Percentiles rank a stretch among this genome's conserved stretches.
These are phyloP conservation scores for Syngnathus rostellatus DNA, from an alignment of 2,797 vertebrate genomes.

Conservation along the genomic window DNA sequence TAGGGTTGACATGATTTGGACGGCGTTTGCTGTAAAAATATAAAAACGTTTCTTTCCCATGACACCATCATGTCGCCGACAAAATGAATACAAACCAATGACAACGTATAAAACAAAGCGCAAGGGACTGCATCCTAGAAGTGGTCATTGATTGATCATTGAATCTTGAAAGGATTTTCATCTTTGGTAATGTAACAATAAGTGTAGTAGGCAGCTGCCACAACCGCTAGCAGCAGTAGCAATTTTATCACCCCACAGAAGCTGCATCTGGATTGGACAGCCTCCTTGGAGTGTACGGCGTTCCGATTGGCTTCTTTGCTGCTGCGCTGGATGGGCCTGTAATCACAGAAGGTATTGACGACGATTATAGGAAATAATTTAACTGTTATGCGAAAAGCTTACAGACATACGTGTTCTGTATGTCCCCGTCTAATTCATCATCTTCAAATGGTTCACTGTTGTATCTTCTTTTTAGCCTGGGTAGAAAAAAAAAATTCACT, in stretches of 20 bases:
- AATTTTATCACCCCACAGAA: constrained; percentile 30
- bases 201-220: constrained; percentile 42
- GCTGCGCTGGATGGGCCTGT: constrained; percentile 34
- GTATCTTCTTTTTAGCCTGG: constrained; percentile 31
- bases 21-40: neutral
- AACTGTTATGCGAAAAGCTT: neutral
- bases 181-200: constrained; percentile 39
- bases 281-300: constrained; percentile 9
- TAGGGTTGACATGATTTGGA: neutral
- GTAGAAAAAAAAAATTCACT: neutral
- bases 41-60: neutral
- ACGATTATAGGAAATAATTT: neutral
- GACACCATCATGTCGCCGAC: neutral
- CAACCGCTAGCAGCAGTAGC: constrained; percentile 46
- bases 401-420: constrained; percentile 28
- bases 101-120: neutral
- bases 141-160: constrained; percentile 10
- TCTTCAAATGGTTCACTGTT: constrained; percentile 5
- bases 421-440: constrained; percentile 4
- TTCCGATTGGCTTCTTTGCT: constrained; percentile 32
- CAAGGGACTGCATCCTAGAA: neutral
- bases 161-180: constrained; percentile 15
- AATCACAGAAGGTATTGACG: neutral
- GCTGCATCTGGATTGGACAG: constrained; percentile 15
- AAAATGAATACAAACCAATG: neutral